Percentiles rank a stretch among this genome's conserved stretches.
phyloP scores from a whole-genome alignment of 2,888 invertebrate species.

The Schizaphis graminum region DNA sequence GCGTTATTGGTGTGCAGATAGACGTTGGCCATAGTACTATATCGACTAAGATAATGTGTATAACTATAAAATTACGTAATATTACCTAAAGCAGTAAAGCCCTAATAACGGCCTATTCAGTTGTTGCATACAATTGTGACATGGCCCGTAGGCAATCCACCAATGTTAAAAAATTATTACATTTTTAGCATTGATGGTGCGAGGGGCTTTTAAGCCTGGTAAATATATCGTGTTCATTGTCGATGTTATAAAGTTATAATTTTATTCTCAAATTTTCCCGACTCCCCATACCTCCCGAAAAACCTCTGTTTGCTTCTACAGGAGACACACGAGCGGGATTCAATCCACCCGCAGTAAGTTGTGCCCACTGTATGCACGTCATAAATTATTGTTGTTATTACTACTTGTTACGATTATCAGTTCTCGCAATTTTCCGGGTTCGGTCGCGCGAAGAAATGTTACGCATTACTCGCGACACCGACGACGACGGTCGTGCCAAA shows the following conservation, averaged over 20 bases:
- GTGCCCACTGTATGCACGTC: background rate
- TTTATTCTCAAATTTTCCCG: background rate
- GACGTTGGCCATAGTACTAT: background rate
- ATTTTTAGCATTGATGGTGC: background rate
- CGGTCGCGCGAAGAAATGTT: conserved; percentile 22
- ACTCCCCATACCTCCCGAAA: background rate
- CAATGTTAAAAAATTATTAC: background rate
- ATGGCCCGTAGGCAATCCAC: background rate
- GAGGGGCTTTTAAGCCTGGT: background rate
- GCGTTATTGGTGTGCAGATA: background rate
- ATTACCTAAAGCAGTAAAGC: background rate
- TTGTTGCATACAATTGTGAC: background rate
- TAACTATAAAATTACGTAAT: background rate
- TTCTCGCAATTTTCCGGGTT: conserved; percentile 14
- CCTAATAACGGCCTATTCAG: background rate
- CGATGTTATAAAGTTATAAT: background rate
- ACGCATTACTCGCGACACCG: background rate
- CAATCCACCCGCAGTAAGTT: background rate
- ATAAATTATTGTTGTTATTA: background rate
- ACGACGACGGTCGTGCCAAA: conserved; percentile 35
- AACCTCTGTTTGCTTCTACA: background rate
- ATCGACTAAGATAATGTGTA: background rate
- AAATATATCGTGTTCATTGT: background rate
- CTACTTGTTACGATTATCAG: background rate
- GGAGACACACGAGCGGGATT: background rate